Evolutionary conservation across 2,888 invertebrate genomes (phyloP).

Genomic region (Epirrhoe tristata): DNA sequence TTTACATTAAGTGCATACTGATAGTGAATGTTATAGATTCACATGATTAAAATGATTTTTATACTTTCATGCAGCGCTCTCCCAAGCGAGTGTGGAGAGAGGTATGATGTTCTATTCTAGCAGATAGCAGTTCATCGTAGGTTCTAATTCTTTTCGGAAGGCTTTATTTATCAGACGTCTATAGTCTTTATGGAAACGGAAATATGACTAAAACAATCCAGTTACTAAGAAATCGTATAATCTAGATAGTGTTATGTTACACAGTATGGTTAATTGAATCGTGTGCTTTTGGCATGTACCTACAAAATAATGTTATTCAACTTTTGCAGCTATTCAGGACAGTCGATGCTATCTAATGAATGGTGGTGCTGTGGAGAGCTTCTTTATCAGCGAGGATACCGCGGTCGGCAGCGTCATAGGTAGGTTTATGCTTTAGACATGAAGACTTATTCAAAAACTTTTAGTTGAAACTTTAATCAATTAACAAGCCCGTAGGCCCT

Average conservation of each 20-base stretch:
- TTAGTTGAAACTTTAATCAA: too few relatives aligned
- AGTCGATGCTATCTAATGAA: slow-evolving; percentile 95
- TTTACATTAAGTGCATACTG: slow-evolving; percentile 10
- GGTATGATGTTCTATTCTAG: slow-evolving; percentile 23
- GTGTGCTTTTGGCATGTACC: too few relatives aligned
- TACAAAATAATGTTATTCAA: background rate
- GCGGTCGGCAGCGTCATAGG: slow-evolving; percentile 93
- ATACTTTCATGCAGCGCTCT: slow-evolving; percentile 42
- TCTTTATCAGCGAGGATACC: slow-evolving; percentile 95
- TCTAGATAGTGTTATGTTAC: too few relatives aligned
- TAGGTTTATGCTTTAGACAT: slow-evolving; percentile 41
- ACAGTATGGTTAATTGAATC: too few relatives aligned
- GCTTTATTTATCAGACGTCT: too few relatives aligned
- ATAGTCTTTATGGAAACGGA: background rate
- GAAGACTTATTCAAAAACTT: background rate
- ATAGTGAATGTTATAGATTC: background rate
- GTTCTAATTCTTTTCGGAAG: too few relatives aligned
- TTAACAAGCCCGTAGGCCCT: too few relatives aligned
- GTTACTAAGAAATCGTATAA: too few relatives aligned
- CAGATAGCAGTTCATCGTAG: too few relatives aligned
- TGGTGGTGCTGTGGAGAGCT: slow-evolving; percentile 96
- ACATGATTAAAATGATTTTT: slow-evolving; percentile 15
- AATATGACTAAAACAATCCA: too few relatives aligned
- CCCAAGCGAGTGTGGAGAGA: slow-evolving; percentile 41
- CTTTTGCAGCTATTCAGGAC: slow-evolving; percentile 88